Evolutionary conservation across 2,888 invertebrate genomes (phyloP).

Genomic region (Serripes groenlandicus): DNA sequence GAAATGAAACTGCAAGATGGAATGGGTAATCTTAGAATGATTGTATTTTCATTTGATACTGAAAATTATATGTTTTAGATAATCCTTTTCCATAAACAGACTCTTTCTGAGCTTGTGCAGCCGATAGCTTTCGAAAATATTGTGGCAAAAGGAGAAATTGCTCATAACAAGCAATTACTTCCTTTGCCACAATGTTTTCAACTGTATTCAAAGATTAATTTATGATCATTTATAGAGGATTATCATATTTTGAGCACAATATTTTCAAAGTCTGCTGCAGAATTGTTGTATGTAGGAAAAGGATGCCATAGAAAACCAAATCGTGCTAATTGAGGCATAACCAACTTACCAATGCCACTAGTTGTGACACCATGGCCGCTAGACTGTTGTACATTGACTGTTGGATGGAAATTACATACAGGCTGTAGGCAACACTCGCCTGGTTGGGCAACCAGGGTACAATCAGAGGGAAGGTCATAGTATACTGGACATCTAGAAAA

Average conservation of each 20-base stretch:
- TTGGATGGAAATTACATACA: conserved; percentile 77
- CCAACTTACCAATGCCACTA: conserved; percentile 69
- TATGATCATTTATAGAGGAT: background rate
- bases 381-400: conserved; percentile 59
- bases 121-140: too few species aligned
- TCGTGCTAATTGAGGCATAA: too few species aligned
- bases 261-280: too few species aligned
- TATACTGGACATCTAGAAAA: conserved; percentile 76
- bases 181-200: background rate
- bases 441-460: conserved; percentile 75
- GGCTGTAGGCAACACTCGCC: conserved; percentile 77
- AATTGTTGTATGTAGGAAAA: too few species aligned
- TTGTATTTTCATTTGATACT: too few species aligned
- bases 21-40: too few species aligned
- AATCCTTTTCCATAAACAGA: too few species aligned
- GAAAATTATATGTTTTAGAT: too few species aligned
- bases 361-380: conserved; percentile 68
- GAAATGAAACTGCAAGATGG: too few species aligned
- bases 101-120: too few species aligned
- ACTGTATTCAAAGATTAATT: background rate
- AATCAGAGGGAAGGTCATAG: conserved; percentile 76
- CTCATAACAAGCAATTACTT: background rate
- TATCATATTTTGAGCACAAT: too few species aligned
- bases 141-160: background rate
- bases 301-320: too few species aligned